These are phyloP conservation scores for Marronus borbonicus DNA, from an alignment of 2,888 invertebrate species.

Conservation along the genomic window DNA sequence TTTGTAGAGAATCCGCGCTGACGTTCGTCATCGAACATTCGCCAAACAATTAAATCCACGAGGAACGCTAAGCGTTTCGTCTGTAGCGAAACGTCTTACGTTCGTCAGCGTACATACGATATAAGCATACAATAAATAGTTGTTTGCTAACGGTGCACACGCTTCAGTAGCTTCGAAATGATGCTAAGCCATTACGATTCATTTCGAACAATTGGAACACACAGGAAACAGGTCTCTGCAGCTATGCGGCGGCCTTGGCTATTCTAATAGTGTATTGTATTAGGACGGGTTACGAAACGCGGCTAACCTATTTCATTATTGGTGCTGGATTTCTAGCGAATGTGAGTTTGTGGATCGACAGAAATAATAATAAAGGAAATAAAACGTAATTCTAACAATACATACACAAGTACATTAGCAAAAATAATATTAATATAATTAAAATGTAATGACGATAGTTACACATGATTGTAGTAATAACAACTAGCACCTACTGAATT, in stretches of 20 bases:
- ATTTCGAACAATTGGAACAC: conserved; percentile 55
- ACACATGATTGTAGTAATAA: too few relatives aligned
- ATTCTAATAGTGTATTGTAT: conserved; percentile 7
- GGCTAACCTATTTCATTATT: background rate
- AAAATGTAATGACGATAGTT: too few relatives aligned
- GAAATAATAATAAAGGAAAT: too few relatives aligned
- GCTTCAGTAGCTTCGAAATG: conserved; percentile 55
- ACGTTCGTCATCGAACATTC: background rate
- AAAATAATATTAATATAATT: too few relatives aligned
- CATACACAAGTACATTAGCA: too few relatives aligned
- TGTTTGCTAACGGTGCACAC: conserved; percentile 42
- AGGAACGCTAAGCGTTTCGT: background rate
- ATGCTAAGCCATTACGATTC: conserved; percentile 55
- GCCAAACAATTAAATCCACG: conserved; percentile 15
- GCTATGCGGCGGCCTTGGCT: conserved; percentile 51
- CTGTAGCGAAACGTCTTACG: background rate
- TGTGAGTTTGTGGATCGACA: background rate
- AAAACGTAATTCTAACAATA: too few relatives aligned
- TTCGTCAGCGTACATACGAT: background rate
- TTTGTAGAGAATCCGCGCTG: background rate
- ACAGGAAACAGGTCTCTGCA: conserved; percentile 53
- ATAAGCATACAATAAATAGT: conserved; percentile 1
- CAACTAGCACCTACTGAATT: too few relatives aligned
- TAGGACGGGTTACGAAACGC: conserved; percentile 10
- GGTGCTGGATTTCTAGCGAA: background rate